Evolutionary conservation across 2,797 vertebrate genomes (phyloP), one percentile per base, ranked within the genome.

Genomic region (Enteromius fasciolatus): DNA sequence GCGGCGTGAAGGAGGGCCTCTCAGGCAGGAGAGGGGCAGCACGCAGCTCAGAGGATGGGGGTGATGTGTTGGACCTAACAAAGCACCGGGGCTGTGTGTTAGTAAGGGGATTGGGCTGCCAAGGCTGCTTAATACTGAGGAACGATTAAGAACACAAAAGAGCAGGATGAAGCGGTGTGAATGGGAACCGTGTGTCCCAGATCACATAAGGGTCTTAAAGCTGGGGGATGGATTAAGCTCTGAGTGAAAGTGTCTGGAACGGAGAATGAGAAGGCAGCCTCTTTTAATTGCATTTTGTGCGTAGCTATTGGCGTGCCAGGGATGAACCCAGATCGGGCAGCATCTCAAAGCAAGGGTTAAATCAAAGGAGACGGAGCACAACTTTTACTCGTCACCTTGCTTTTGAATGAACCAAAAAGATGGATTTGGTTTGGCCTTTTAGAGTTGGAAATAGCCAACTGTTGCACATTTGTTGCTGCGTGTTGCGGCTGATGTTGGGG

Each of bases 121-220:
- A 83, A 86, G 87, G 84, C 86, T 76, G 87, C 86, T 89, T 91
- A 91, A 90, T 90, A 89, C 90, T 80, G 80, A 87, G 75, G 79
- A 87, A 88, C 90, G 88, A 91, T 91, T 90, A 91, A 88, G 88
- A 81, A 87, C 85, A 91, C 91, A 91, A 92, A 90, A 82, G 85
- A 86, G 54, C 74, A 76, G 88, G 89, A 88, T 86, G 89, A 86
- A 84, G 89, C 86, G 0, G 84, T 33, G 81, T 90, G 89, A 90
- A 91, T 89, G 81, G 87, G 33, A 87, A 89, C 90, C 88, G 88
- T 91, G 90, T 91, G 90, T 88, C 90, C 87, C 85, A 78, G 87
- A 90, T 89, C 89, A 87, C 87, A 88, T 86, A 86, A 89, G 89
- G 86, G 88, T 90, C 88, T 90, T 89, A 89, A 87, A 87, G 86